phyloP scores from a whole-genome alignment of 2,113 vertebrate species.

The Dasyornis broadbenti region DNA sequence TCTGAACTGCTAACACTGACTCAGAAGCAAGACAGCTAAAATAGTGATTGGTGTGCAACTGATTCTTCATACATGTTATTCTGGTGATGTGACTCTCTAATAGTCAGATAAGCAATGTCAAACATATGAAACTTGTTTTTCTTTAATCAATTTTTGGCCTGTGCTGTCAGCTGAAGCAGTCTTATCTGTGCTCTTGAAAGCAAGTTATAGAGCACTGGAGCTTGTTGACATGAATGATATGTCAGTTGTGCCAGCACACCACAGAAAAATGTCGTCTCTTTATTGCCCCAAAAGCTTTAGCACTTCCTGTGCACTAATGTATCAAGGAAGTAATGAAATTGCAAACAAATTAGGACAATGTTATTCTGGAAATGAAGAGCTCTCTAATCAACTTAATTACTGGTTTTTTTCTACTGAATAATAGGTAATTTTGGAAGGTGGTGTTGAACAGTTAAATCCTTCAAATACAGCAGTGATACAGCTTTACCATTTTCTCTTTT shows the following conservation, averaged over 20 bases:
- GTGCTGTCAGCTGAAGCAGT: not conserved
- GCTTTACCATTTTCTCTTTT: not conserved
- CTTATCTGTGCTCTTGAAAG: not conserved
- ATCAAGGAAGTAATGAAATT: not conserved
- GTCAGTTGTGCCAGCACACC: not conserved
- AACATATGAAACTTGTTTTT: not conserved
- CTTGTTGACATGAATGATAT: not conserved
- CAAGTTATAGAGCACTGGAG: not conserved
- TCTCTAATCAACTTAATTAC: not conserved
- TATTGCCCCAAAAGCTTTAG: not conserved
- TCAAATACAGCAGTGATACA: not conserved
- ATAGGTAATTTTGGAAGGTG: rapidly evolving
- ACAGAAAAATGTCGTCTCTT: not conserved
- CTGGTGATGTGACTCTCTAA: not conserved
- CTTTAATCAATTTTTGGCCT: not conserved
- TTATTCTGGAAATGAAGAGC: not conserved
- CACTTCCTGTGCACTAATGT: not conserved
- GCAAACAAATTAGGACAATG: not conserved
- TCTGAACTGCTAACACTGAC: not conserved
- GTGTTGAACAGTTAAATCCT: not conserved
- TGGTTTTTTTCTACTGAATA: not conserved
- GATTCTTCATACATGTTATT: not conserved
- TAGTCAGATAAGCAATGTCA: not conserved
- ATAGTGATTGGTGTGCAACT: not conserved
- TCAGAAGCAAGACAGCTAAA: not conserved